Evolutionary conservation across 2,888 invertebrate species (phyloP).

Genomic region (Sympetrum striolatum): DNA sequence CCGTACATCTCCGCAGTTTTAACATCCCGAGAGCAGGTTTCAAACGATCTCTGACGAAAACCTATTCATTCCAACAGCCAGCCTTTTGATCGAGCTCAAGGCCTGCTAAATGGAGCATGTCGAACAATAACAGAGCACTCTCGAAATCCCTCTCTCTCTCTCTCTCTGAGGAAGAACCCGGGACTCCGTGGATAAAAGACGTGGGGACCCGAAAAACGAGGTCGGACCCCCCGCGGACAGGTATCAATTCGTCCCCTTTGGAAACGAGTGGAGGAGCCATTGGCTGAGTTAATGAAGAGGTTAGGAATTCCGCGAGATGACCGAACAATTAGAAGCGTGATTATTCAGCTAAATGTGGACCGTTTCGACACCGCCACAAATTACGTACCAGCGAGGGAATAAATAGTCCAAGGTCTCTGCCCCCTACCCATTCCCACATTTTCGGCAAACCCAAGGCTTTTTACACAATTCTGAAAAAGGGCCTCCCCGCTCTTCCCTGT

Average conservation of each 20-base stretch:
- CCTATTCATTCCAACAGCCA: neutral
- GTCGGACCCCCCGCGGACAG: neutral
- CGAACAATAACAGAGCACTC: neutral
- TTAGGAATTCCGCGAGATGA: neutral
- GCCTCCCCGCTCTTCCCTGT: neutral
- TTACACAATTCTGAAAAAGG: neutral
- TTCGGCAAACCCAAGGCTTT: neutral
- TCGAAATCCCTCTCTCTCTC: no score
- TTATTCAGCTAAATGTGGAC: neutral
- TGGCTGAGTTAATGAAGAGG: no score
- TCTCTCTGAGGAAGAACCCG: neutral
- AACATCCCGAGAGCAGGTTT: neutral
- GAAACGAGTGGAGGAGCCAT: neutral
- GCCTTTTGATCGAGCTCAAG: neutral
- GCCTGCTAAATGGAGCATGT: neutral
- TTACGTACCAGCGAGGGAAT: slow-evolving; percentile 1
- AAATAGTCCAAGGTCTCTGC: slow-evolving; percentile 19
- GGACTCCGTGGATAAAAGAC: neutral
- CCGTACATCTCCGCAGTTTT: neutral
- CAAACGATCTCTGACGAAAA: neutral
- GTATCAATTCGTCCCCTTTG: neutral
- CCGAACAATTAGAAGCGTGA: neutral
- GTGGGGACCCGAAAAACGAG: neutral
- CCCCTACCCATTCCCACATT: neutral
- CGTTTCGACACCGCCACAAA: neutral